Conservation (phyloP, 1,140 invertebrate species). For the Nasonia longicornis region DNA sequence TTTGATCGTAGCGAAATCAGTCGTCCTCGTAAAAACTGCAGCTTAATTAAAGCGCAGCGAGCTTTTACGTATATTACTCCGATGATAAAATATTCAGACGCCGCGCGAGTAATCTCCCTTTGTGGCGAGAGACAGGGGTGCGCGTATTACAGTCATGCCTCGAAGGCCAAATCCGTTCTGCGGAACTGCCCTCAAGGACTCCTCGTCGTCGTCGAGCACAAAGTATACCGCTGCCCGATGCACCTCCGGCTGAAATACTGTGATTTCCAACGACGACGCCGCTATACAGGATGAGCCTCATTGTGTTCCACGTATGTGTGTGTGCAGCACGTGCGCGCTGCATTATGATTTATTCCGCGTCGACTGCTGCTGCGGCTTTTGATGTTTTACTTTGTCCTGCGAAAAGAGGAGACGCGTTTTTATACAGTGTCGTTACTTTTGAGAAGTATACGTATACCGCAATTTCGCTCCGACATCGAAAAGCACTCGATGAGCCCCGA, state of each 20-base stretch:
- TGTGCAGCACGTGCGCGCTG: conserved; percentile 14
- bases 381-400: conserved; percentile 19
- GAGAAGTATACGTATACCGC: too few species aligned
- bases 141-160: not conserved
- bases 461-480: too few species aligned
- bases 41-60: too few species aligned
- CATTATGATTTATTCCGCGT: conserved; percentile 23
- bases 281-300: not conserved
- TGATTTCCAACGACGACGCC: conserved; percentile 11
- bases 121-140: not conserved
- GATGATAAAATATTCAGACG: not conserved
- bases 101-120: not conserved
- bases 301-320: not conserved
- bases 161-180: not conserved
- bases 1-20: too few species aligned
- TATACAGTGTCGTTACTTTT: too few species aligned
- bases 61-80: too few species aligned
- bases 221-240: not conserved
- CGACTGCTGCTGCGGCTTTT: not conserved
- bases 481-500: too few species aligned
- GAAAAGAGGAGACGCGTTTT: not conserved
- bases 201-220: not conserved
- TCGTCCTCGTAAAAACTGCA: too few species aligned
- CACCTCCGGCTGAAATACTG: conserved; percentile 12
- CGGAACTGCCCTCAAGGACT: conserved; percentile 14